phyloP scores from a whole-genome alignment of 2,888 invertebrate species.

The Dascillus cervinus region DNA sequence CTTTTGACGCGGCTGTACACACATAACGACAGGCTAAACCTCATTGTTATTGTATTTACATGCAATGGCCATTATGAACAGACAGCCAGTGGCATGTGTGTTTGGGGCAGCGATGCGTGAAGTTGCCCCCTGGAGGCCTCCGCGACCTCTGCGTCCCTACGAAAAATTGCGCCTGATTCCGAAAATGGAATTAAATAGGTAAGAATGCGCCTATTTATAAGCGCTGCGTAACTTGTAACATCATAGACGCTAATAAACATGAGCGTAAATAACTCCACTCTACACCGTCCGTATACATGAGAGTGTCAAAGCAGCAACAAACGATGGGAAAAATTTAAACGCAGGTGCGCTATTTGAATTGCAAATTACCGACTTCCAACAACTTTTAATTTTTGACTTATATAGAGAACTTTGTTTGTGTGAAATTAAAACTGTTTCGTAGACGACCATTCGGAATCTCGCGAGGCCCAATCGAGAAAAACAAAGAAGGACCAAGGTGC shows the following conservation, averaged over 20 bases:
- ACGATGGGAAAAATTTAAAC: constrained; percentile 41
- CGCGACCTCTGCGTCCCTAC: constrained; percentile 24
- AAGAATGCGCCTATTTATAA: too few relatives aligned
- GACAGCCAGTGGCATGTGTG: constrained; percentile 43
- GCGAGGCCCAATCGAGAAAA: too few relatives aligned
- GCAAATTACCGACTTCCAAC: constrained; percentile 33
- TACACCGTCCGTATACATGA: constrained; percentile 24
- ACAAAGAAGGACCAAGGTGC: constrained; percentile 25
- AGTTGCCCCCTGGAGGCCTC: constrained; percentile 49
- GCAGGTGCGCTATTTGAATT: constrained; percentile 44
- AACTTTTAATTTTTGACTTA: constrained; percentile 21
- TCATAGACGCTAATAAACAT: constrained; percentile 37
- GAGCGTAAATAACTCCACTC: constrained; percentile 37
- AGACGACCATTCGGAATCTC: too few relatives aligned
- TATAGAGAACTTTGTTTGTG: too few relatives aligned
- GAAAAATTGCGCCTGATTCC: too few relatives aligned
- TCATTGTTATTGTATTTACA: constrained; percentile 38
- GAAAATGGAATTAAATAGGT: too few relatives aligned
- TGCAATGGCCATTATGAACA: constrained; percentile 37
- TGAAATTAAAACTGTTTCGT: too few relatives aligned
- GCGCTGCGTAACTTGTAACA: constrained; percentile 20
- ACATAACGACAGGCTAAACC: constrained; percentile 21
- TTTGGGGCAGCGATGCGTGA: constrained; percentile 50
- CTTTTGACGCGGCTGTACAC: constrained; percentile 20
- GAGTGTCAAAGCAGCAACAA: constrained; percentile 20